phyloP scores from a whole-genome alignment of 1,140 invertebrate species.

The Anthonomus grandis region DNA sequence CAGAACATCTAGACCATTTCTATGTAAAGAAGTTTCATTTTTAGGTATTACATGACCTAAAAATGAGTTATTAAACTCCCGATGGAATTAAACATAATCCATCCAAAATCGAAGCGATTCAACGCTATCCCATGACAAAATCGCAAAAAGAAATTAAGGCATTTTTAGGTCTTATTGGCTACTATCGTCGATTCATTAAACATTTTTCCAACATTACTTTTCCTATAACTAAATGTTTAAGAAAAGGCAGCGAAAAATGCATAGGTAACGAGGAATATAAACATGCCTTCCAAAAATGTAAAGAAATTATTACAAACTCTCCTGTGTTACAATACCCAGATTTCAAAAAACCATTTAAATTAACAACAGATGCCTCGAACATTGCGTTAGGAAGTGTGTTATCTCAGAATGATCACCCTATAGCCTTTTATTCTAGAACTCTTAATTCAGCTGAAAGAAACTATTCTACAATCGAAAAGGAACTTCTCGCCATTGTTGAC shows the following conservation, averaged over 20 bases:
- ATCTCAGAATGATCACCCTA: conserved; percentile 39
- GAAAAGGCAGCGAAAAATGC: conserved; percentile 20
- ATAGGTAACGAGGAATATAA: neutral
- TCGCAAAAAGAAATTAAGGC: conserved; percentile 5
- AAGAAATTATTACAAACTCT: conserved; percentile 34
- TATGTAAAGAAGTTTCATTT: conserved; percentile 27
- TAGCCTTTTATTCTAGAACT: conserved; percentile 41
- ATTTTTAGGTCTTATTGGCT: conserved; percentile 26
- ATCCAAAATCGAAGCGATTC: conserved; percentile 5
- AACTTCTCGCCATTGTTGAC: conserved; percentile 32
- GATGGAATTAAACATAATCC: conserved; percentile 16
- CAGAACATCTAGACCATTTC: conserved; percentile 34
- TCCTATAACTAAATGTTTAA: conserved; percentile 30
- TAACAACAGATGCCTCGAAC: no score
- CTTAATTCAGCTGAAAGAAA: conserved; percentile 35
- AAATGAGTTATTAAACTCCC: conserved; percentile 14
- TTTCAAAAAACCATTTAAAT: conserved; percentile 41
- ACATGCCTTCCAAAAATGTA: conserved; percentile 37
- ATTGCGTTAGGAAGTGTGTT: conserved; percentile 44
- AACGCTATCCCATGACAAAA: conserved; percentile 11
- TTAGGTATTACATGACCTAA: conserved; percentile 12
- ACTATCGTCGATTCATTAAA: conserved; percentile 31
- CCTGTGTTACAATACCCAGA: conserved; percentile 43
- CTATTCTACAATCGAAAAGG: conserved; percentile 39
- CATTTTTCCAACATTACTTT: conserved; percentile 4